Conservation (phyloP, 2,113 vertebrate species). For the Callithrix jacchus region DNA sequence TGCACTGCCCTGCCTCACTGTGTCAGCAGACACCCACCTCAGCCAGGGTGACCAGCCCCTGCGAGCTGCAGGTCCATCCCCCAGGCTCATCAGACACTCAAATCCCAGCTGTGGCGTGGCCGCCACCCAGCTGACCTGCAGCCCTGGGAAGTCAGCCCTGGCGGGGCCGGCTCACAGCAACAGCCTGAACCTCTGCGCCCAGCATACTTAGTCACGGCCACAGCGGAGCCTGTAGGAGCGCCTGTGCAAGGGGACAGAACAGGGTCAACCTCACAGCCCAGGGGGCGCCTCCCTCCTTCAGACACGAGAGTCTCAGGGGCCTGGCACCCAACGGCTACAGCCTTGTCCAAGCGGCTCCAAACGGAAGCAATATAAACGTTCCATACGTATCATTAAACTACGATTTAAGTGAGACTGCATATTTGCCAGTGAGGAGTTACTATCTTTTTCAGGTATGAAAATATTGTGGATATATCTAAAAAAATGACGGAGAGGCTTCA, state of each 20-base stretch:
- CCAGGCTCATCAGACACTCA: neutral
- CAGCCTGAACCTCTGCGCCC: neutral
- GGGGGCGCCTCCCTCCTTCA: neutral
- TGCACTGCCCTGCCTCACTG: rapidly evolving
- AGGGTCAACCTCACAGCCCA: neutral
- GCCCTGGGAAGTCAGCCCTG: too few species aligned
- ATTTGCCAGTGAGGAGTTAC: neutral
- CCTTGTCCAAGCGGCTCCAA: neutral
- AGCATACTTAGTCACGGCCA: neutral
- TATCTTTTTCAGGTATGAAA: too few species aligned
- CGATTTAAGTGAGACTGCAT: too few species aligned
- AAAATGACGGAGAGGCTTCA: neutral
- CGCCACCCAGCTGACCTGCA: neutral
- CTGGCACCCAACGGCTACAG: too few species aligned
- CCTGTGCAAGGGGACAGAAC: neutral
- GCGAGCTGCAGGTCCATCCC: neutral
- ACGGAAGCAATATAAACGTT: rapidly evolving
- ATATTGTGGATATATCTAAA: rapidly evolving
- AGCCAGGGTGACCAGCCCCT: rapidly evolving
- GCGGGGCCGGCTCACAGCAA: neutral
- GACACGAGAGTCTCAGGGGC: rapidly evolving
- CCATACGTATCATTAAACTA: neutral
- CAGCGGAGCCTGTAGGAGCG: neutral
- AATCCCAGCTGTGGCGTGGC: neutral
- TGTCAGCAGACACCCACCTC: neutral